Conservation (phyloP, 2,113 vertebrate species). For the Scatophagus argus region DNA sequence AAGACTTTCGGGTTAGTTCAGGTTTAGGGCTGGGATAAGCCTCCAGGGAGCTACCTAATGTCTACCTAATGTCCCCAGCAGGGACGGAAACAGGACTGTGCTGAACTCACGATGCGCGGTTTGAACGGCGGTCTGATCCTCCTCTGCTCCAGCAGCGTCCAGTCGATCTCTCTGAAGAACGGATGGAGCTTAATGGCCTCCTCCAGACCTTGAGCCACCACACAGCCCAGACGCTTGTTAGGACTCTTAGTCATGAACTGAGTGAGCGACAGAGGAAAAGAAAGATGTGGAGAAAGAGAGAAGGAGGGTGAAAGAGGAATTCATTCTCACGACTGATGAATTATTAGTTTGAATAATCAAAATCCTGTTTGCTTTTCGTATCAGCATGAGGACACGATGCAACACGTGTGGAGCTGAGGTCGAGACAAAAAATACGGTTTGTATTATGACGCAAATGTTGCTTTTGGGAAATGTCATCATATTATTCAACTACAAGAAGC, state of each 20-base stretch:
- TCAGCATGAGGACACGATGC: neutral
- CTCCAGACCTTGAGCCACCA: constrained; percentile 90
- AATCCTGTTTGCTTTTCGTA: neutral
- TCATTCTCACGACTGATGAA: neutral
- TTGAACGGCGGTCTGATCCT: constrained; percentile 97
- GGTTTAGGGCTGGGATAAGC: too few species aligned
- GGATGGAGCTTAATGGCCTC: constrained; percentile 95
- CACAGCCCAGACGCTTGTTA: constrained; percentile 94
- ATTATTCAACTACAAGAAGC: neutral
- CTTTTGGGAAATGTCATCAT: neutral
- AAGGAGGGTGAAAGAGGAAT: neutral
- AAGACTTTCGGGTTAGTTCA: too few species aligned
- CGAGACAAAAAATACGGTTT: too few species aligned
- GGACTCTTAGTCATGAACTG: constrained; percentile 99
- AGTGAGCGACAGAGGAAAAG: neutral
- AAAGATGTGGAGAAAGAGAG: neutral
- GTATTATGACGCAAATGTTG: neutral
- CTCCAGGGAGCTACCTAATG: too few species aligned
- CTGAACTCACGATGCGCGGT: constrained; percentile 95
- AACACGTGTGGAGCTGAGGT: neutral
- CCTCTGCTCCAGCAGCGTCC: constrained; percentile 95
- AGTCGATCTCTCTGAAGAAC: constrained; percentile 98
- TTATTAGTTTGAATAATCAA: neutral
- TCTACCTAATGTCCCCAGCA: too few species aligned
- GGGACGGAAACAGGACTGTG: too few species aligned